Base-by-base conservation (phyloP, 2,797 vertebrate genomes). In the Galaxias olidus region DNA sequence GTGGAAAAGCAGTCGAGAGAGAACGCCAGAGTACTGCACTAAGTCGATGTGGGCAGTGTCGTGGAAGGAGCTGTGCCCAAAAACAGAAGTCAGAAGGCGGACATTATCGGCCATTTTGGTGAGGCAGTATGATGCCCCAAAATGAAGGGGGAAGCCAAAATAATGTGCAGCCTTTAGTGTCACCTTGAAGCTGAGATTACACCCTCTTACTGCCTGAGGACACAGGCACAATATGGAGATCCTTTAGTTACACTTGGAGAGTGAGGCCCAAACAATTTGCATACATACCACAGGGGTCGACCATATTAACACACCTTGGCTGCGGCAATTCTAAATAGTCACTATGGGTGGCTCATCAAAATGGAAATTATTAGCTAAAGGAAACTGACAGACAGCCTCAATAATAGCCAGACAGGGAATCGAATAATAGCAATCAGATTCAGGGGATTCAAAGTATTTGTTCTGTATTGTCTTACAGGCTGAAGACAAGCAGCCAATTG, bases 121-220 rank as follows among this genome's bases (percentile, higher is more conserved):
- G 92, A 94, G 92, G 93, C 93, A 86, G 89, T 90, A 90, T 85
- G 91, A 93, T 86, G 94, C 93, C 93, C 94, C 95, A 96, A 98
- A 98, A 96, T 95, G 94, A 94, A 89, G 88, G 88, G 83, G 82
- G 86, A 89, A 92, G 92, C 94, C 92, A 92, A 93, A 94, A 94
- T 93, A 93, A 93, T 92, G 88, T 89, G 91, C 95, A 96, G 95
- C 95, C 94, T 94, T 93, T 93, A 90, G 89, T 84, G 91, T 89
- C 90, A 92, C 90, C 91, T 86, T 89, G 89, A 94, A 94, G 92
- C 91, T 95, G 95, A 98, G 95, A 98, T 98, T 96, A 98, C 97
- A 98, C 97, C 96, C 93, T 91, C 88, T 91, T 85, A 81, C 81
- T 84, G 88, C 88, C 88, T 85, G 85, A 88, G 82, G 86, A 89